A percentile compares a stretch with the other conserved stretches of the same genome.
phyloP scores from a whole-genome alignment of 2,888 invertebrate species.

The Caenorhabditis angaria region DNA sequence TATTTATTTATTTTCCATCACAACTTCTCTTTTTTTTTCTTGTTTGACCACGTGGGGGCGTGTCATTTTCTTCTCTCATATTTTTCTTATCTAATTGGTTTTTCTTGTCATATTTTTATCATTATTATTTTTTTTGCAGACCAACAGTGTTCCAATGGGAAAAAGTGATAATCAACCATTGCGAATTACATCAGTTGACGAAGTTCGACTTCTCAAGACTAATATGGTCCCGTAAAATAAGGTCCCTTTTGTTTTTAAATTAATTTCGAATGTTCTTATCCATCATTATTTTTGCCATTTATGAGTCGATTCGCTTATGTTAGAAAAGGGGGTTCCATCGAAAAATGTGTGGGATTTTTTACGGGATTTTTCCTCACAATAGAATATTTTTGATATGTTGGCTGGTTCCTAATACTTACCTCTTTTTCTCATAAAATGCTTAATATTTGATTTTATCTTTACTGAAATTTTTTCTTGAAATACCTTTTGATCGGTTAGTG shows the following conservation, averaged over 20 bases:
- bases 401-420: too few species aligned
- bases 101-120: too few species aligned
- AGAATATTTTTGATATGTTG: too few species aligned
- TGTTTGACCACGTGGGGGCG: too few species aligned
- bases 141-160: conserved; percentile 29
- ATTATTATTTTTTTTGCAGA: conserved; percentile 6
- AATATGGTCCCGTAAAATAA: conserved; percentile 8
- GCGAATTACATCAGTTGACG: conserved; percentile 28
- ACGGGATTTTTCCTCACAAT: conserved; percentile 3
- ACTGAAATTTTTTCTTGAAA: too few species aligned
- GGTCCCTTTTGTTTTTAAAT: not conserved
- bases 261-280: conserved; percentile 1
- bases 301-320: not conserved
- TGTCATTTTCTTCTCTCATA: too few species aligned
- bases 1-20: too few species aligned
- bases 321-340: not conserved
- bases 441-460: too few species aligned
- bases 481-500: too few species aligned
- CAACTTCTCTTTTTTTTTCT: too few species aligned
- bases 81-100: too few species aligned
- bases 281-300: conserved; percentile 3
- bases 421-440: too few species aligned
- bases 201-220: conserved; percentile 27
- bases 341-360: conserved; percentile 4
- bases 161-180: conserved; percentile 27